phyloP scores from a whole-genome alignment of 2,888 invertebrate species.

The Ypsolopha scabrella region DNA sequence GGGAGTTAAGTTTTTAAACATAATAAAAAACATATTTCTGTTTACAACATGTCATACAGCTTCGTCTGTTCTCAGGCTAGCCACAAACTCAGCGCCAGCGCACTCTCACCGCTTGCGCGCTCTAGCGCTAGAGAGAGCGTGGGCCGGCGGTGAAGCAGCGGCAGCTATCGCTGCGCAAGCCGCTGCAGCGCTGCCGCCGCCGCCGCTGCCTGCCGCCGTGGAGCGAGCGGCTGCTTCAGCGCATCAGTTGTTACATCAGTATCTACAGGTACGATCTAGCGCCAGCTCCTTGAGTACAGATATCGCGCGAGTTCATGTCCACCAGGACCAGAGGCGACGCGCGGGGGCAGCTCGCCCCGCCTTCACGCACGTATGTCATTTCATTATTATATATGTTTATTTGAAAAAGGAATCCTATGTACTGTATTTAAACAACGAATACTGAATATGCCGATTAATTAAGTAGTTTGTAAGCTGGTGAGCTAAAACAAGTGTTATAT shows the following conservation, averaged over 20 bases:
- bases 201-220: constrained; percentile 49
- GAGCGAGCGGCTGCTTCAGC: constrained; percentile 57
- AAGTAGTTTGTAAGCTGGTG: too few species aligned
- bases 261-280: constrained; percentile 36
- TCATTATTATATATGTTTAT: too few species aligned
- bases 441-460: too few species aligned
- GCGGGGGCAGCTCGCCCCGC: too few species aligned
- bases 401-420: too few species aligned
- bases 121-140: constrained; percentile 52
- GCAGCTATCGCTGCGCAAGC: constrained; percentile 53
- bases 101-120: constrained; percentile 44
- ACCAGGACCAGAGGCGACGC: too few species aligned
- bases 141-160: constrained; percentile 56
- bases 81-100: constrained; percentile 31
- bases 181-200: constrained; percentile 54
- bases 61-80: constrained; percentile 18
- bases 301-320: too few species aligned
- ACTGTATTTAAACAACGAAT: too few species aligned
- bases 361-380: neutral
- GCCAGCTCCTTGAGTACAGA: neutral
- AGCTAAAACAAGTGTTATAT: too few species aligned
- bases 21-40: too few species aligned
- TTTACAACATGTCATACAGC: too few species aligned
- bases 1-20: too few species aligned
- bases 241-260: constrained; percentile 57